Base-by-base conservation (phyloP, 2,888 invertebrate genomes). In the Caenorhabditis macrosperma region DNA sequence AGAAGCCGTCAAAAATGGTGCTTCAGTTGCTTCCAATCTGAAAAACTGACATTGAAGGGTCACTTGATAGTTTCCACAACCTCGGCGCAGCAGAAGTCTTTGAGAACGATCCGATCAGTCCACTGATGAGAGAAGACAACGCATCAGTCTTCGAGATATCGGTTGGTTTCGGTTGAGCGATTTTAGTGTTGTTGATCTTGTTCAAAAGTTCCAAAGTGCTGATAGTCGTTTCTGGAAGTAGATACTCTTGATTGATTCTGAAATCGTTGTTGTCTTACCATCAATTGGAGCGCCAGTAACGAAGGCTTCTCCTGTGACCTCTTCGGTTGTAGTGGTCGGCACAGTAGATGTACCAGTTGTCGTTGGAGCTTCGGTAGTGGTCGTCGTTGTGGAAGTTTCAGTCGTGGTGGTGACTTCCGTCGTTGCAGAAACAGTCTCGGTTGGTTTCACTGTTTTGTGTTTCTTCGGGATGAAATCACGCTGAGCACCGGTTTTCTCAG, bases 101-200 rank as follows among this genome's bases (percentile, higher is more conserved):
- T 5, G 67, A 44, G 22, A 77, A 69, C 0, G 67, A 67, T 38
- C 83, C 83, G 17, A 83, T 79, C 0, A 83, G 33, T 20, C 83
- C 83, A 35, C 60, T 82, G 55, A 83, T 83, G 1, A 83, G 55
- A 12, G 79, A 79, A 1, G 80, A 81, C 9, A 83, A 35, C 1
- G 82, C 78, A 64, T 83, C 83, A 6, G 80, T 63, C 20, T 80
- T 80, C 10, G 80, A 80, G 17, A 80, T 68, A 20, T 80, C 80
- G 6, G 80, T 55, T 46, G 76, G 33, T 26, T 76, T 71, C 5
- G 80, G 72, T 30, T 67, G 66, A 26, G 30, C 20, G 17, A 72
- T 33, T 38, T 15, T 28, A 0, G 63, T 57, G 30, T 41, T 72
- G 55, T 80, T 80, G 41, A 80, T 80, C 24, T 80, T 80, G 3